Base-by-base conservation (phyloP, 1,140 invertebrate species). In the Pachypeltis micranthus region DNA sequence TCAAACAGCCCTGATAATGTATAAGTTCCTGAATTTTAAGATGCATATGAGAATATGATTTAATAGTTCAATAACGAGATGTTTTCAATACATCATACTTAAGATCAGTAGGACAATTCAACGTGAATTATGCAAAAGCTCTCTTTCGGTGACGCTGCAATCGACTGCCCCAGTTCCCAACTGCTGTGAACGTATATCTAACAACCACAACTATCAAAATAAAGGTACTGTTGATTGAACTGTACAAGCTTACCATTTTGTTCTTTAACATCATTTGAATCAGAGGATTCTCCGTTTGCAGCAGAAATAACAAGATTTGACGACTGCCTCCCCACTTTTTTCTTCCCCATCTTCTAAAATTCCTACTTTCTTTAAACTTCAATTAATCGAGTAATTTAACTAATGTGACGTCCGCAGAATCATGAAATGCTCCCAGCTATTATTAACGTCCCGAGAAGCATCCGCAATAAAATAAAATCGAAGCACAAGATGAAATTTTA, bases 261-360 rank as follows among this genome's bases (percentile, higher is more conserved):
- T 14, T 63, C 44, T 25, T 63, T 51, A 19, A 19, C n/a, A 25
- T 44, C 62, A 39, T 58, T 54, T 16, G 62, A 63, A 24, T 63
- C 62, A 25, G 62, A 63, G 26, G 62, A 63, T 56, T 63, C 62
- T 0, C 27, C 62, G 47, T 51, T 51, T 51, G 12, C 47, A 51
- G 23, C 47, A 47, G 31, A 19, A 12, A 24, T 26, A 44, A 47
- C 21, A n/a, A 23, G 34, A 25, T 61, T 61, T 2, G 59, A 61
- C 16, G 59, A 61, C 25, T 61, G 59, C 24, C 47, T 31, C 16
- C 44, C 2, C 12, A 25, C 2, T 61, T 24, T 47, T 61, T 39
- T 61, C 34, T 61, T 61, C 34, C n/a, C n/a, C n/a, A n/a, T n/a
- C n/a, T n/a, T n/a, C n/a, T n/a, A n/a, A n/a, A n/a, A n/a, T n/a